phyloP scores from a whole-genome alignment of 2,113 vertebrate species.

The Helogale parvula region DNA sequence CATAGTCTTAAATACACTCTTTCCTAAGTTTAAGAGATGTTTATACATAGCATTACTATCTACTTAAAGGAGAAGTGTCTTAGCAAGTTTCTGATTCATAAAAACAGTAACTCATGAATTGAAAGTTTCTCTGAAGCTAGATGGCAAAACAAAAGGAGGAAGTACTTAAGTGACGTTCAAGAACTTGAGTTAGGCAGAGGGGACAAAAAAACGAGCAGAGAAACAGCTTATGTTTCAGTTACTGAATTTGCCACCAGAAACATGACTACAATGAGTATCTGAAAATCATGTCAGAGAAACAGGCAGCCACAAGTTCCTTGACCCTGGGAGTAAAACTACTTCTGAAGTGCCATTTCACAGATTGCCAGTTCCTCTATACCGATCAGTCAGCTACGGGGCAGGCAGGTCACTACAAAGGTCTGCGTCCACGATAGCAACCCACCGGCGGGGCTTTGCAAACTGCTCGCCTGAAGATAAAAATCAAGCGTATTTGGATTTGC shows the following conservation, averaged over 20 bases:
- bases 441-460: neutral
- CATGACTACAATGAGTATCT: neutral
- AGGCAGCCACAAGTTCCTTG: neutral
- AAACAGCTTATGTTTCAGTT: neutral
- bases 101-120: neutral
- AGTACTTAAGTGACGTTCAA: neutral
- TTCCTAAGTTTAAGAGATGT: neutral
- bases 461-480: slow-evolving; percentile 27
- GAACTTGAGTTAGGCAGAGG: neutral
- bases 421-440: neutral
- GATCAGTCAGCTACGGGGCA: neutral
- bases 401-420: neutral
- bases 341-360: slow-evolving; percentile 51
- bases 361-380: neutral
- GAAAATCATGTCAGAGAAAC: slow-evolving; percentile 17
- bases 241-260: neutral
- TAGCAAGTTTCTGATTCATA: neutral
- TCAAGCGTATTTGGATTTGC: neutral
- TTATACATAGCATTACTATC: neutral
- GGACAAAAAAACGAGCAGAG: neutral
- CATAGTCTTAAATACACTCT: neutral
- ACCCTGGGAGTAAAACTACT: slow-evolving; percentile 29
- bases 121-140: neutral
- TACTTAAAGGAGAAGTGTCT: neutral
- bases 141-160: neutral